Evolutionary conservation across 1,140 invertebrate genomes (phyloP), one percentile per base, ranked within the genome.

Genomic region (Formica exsecta): DNA sequence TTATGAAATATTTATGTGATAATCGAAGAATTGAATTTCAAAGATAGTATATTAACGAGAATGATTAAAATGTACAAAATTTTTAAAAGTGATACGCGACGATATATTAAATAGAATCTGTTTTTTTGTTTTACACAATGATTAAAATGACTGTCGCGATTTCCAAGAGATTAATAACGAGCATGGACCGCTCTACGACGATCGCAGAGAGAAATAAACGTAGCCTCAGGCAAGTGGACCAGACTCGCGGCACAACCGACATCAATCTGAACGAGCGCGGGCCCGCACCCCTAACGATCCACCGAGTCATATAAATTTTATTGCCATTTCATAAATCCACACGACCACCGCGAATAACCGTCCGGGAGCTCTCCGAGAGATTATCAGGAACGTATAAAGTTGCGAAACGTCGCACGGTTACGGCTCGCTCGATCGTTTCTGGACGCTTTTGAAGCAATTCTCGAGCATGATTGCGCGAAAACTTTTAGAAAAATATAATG

Each of bases 231-330:
- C 90, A 86, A 92, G 92, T 92, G 87, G 81, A 92, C 90, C 84
- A 86, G 68, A 85, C 90, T 91, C 89, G 84, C 90, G 54, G 79
- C 79, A 11, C 77, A 74, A 77, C 86, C 87, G 87, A 92, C 90
- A 92, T 92, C 89, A 92, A 93, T 92, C 91, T 92, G 89, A 89
- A 90, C 87, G 89, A 91, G 90, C 90, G 90, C 90, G 87, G 89
- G 54, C 77, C 44, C 85, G 87, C 90, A 62, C 87, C 92, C 92
- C 91, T 94, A 93, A 93, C 90, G 91, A 91, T 89, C 90, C 89
- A 93, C 84, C 86, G 89, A 93, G 91, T 93, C 93, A 89, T 94
- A 92, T 92, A 93, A 94, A 93, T 93, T 94, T 94, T 93, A 94
- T 94, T 91, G 89, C 89, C 89, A 89, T 93, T 91, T 92, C 91